phyloP scores from a whole-genome alignment of 2,888 invertebrate species.

The Exocentrus adspersus region DNA sequence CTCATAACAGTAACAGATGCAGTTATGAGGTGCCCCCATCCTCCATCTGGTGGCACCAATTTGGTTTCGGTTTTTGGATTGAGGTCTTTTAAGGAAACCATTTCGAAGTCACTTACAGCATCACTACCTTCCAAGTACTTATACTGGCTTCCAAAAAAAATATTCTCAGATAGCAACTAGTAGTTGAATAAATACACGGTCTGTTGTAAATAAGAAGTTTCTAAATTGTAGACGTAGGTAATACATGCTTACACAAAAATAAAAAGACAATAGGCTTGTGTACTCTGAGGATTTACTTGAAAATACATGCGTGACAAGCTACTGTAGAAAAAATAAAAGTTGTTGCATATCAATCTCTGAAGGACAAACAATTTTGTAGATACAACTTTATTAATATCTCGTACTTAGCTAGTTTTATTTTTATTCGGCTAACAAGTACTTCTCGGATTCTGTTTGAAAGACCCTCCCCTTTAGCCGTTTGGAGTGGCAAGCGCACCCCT shows the following conservation, averaged over 20 bases:
- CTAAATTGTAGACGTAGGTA: too few species aligned
- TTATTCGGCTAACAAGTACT: too few species aligned
- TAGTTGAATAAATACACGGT: not conserved
- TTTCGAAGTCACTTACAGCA: not conserved
- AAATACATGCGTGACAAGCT: not conserved
- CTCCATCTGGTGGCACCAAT: constrained; percentile 48
- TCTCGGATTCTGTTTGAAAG: too few species aligned
- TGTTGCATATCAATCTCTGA: not conserved
- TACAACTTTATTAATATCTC: too few species aligned
- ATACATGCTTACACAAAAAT: not conserved
- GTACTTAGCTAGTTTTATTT: too few species aligned
- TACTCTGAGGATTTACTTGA: not conserved
- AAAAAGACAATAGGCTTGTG: not conserved
- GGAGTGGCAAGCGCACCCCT: too few species aligned
- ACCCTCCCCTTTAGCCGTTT: too few species aligned
- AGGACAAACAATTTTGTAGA: too few species aligned
- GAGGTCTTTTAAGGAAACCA: not conserved
- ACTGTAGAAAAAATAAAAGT: not conserved
- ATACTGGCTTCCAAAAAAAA: not conserved
- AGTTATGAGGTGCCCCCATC: constrained; percentile 34
- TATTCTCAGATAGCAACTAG: not conserved
- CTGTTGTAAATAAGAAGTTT: not conserved
- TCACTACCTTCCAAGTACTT: not conserved
- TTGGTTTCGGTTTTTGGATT: constrained; percentile 23
- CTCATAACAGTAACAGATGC: constrained; percentile 28